Conservation (phyloP, 2,797 vertebrate genomes). For the Oophaga sylvatica region DNA sequence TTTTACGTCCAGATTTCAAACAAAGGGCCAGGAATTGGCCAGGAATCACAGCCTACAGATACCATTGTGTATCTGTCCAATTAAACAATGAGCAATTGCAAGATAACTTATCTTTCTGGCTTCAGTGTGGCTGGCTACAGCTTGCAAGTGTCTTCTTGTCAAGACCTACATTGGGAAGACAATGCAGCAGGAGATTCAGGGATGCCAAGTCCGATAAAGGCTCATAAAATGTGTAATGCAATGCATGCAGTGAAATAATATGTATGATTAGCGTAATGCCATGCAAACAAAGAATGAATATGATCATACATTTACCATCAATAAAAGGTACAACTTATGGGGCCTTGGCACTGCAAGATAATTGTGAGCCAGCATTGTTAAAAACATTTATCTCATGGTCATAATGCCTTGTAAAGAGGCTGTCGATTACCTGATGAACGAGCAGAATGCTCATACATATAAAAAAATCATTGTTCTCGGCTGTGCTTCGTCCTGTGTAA, state of each 20-base stretch:
- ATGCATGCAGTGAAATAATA: not conserved
- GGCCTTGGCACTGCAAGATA: not conserved
- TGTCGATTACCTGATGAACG: too few relatives aligned
- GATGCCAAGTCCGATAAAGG: not conserved
- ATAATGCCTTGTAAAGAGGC: too few relatives aligned
- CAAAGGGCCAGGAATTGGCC: not conserved
- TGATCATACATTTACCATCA: not conserved
- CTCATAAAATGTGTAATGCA: not conserved
- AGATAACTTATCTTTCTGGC: conserved; percentile 23
- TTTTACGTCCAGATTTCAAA: not conserved
- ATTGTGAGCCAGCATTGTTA: too few relatives aligned
- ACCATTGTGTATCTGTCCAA: not conserved
- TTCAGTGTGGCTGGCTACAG: conserved; percentile 2
- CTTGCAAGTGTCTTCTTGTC: not conserved
- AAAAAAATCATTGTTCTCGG: too few relatives aligned
- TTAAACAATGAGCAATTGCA: not conserved
- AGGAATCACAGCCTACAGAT: conserved; percentile 5
- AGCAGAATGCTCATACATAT: too few relatives aligned
- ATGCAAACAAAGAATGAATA: not conserved
- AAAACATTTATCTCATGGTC: too few relatives aligned
- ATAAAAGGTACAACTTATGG: not conserved
- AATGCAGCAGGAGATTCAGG: not conserved
- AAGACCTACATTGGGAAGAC: conserved; percentile 13
- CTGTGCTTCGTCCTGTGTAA: too few relatives aligned
- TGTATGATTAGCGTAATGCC: not conserved